phyloP scores from a whole-genome alignment of 1,140 invertebrate genomes.

The Drosophila asahinai region DNA sequence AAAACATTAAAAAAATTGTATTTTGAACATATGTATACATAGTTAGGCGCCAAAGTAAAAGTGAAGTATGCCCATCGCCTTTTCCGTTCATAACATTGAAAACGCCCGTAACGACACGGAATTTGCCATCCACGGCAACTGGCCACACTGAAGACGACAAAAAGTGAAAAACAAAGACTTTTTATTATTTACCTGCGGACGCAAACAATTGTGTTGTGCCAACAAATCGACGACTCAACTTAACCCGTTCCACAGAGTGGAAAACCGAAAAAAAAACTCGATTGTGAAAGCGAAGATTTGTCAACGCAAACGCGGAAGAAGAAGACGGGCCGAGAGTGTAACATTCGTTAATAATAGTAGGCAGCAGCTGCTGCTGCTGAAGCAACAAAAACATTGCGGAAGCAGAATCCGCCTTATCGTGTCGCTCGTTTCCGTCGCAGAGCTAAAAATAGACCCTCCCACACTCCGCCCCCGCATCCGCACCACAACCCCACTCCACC shows the following conservation, averaged over 20 bases:
- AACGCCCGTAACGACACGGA: too few relatives aligned
- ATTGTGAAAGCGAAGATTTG: constrained; percentile 52
- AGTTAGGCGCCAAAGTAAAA: too few relatives aligned
- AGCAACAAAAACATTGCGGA: constrained; percentile 47
- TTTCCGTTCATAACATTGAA: too few relatives aligned
- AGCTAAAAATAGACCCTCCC: constrained; percentile 48
- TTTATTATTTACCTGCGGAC: constrained; percentile 16
- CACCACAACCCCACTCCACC: constrained; percentile 9
- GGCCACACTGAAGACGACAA: constrained; percentile 8
- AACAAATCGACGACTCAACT: neutral
- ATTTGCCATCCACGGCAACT: neutral
- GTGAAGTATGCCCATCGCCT: too few relatives aligned
- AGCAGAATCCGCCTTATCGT: constrained; percentile 47
- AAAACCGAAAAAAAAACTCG: constrained; percentile 11
- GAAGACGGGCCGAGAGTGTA: constrained; percentile 24
- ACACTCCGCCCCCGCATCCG: constrained; percentile 1
- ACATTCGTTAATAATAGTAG: constrained; percentile 49
- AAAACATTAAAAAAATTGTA: too few relatives aligned
- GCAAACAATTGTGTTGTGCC: constrained; percentile 20
- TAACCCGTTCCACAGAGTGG: neutral
- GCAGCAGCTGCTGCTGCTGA: constrained; percentile 15
- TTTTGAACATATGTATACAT: too few relatives aligned
- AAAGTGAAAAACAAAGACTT: constrained; percentile 38
- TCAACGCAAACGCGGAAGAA: constrained; percentile 43
- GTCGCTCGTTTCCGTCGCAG: constrained; percentile 35